Evolutionary conservation across 2,797 vertebrate genomes (phyloP).

Genomic region (Microctenopoma lineatum): DNA sequence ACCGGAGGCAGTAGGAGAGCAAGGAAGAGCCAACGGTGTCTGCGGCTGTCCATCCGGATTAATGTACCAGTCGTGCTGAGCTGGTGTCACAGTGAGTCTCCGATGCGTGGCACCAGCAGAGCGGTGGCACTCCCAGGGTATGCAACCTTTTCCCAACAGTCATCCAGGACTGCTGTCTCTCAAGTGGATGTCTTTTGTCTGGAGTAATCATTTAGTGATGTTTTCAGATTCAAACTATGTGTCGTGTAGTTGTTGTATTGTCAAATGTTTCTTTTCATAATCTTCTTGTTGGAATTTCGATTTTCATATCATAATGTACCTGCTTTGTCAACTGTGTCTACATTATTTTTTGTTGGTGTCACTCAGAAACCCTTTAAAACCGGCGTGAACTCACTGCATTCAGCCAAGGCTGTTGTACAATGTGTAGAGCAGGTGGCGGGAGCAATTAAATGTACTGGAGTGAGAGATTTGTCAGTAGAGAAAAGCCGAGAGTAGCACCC

Average conservation of each 20-base stretch:
- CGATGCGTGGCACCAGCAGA: constrained; percentile 49
- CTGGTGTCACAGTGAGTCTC: constrained; percentile 42
- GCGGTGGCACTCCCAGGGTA: constrained; percentile 54
- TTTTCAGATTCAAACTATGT: background rate
- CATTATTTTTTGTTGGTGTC: background rate
- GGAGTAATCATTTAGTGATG: constrained; percentile 12
- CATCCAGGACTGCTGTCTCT: constrained; percentile 36
- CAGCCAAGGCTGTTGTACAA: constrained; percentile 11
- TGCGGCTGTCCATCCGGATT: constrained; percentile 56
- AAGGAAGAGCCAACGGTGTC: constrained; percentile 37
- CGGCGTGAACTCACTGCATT: constrained; percentile 20
- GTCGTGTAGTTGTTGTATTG: background rate
- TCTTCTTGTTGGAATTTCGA: background rate
- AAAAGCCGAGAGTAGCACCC: constrained; percentile 40
- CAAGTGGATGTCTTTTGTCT: constrained; percentile 22
- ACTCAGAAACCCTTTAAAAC: constrained; percentile 10
- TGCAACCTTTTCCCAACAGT: constrained; percentile 55
- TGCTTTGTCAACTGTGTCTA: background rate
- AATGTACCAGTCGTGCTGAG: constrained; percentile 30
- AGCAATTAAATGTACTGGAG: constrained; percentile 34
- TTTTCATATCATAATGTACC: background rate
- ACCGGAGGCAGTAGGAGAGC: constrained; percentile 23
- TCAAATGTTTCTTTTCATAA: background rate
- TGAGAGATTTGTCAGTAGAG: constrained; percentile 36
- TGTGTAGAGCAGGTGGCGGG: constrained; percentile 26